Percentiles rank a stretch among this genome's conserved stretches.
These are phyloP conservation scores for Drosophila repletoides DNA, from an alignment of 1,140 invertebrate genomes.

Conservation along the genomic window DNA sequence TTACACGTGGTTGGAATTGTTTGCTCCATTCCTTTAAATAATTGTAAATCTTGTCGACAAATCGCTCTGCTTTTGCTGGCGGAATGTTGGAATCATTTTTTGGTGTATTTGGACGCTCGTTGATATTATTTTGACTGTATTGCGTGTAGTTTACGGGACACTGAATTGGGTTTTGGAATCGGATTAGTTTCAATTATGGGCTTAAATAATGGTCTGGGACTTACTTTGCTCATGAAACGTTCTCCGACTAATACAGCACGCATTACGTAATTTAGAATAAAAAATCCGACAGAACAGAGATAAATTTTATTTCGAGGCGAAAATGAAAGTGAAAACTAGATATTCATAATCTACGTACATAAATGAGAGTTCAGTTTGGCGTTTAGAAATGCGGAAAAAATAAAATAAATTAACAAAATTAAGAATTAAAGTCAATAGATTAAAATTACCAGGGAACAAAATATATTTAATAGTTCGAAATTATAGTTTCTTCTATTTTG, in stretches of 20 bases:
- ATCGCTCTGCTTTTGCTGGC: background rate
- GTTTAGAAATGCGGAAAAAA: too few relatives aligned
- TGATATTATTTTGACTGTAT: background rate
- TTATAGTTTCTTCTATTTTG: too few relatives aligned
- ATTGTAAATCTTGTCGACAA: background rate
- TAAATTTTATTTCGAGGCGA: background rate
- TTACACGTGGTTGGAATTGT: background rate
- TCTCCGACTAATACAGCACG: conserved; percentile 4
- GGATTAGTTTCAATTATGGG: too few relatives aligned
- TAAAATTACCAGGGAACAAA: too few relatives aligned
- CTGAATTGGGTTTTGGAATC: too few relatives aligned
- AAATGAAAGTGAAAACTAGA: background rate
- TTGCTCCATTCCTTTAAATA: background rate
- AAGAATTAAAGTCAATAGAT: background rate
- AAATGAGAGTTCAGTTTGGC: too few relatives aligned
- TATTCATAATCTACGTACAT: too few relatives aligned
- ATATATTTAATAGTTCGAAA: too few relatives aligned
- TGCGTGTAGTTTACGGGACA: too few relatives aligned
- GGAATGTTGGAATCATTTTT: background rate
- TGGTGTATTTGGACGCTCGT: background rate
- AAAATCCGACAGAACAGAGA: background rate
- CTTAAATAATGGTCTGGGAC: too few relatives aligned
- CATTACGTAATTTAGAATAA: conserved; percentile 25
- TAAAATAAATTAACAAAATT: too few relatives aligned
- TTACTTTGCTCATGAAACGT: conserved; percentile 11